phyloP scores from a whole-genome alignment of 2,113 vertebrate genomes.

The Varanus komodoensis region DNA sequence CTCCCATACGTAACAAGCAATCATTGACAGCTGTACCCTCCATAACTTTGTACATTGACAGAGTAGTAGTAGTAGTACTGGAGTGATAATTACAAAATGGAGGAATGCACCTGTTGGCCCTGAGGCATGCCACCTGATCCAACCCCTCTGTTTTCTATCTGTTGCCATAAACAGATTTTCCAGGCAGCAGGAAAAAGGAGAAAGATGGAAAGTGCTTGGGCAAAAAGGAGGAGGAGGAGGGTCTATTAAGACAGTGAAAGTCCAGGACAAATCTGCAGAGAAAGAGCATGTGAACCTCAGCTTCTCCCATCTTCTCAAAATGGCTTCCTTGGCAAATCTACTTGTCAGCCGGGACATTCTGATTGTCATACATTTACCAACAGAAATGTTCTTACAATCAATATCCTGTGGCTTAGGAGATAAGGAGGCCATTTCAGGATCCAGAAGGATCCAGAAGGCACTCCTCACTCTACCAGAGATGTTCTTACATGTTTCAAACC shows the following conservation, averaged over 20 bases:
- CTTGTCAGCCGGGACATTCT: neutral
- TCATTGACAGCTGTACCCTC: too few relatives aligned
- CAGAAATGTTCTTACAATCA: neutral
- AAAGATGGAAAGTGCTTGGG: neutral
- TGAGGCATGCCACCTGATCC: too few relatives aligned
- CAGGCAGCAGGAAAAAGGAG: neutral
- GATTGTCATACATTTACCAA: neutral
- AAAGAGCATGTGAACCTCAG: neutral
- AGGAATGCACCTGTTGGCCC: neutral
- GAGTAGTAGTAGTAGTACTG: too few relatives aligned
- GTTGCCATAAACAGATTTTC: neutral
- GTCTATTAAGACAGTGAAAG: neutral
- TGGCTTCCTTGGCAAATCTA: neutral
- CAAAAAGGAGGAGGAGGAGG: neutral
- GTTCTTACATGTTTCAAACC: neutral
- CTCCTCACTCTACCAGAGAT: neutral
- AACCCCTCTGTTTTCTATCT: neutral
- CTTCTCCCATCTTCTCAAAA: neutral
- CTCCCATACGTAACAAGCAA: too few relatives aligned
- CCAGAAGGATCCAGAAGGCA: neutral
- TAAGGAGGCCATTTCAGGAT: neutral
- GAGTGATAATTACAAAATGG: too few relatives aligned
- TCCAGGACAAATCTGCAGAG: neutral
- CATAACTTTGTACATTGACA: too few relatives aligned
- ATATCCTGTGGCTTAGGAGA: neutral